Conservation (phyloP, 2,888 invertebrate species). For the Bedellia somnulentella region DNA sequence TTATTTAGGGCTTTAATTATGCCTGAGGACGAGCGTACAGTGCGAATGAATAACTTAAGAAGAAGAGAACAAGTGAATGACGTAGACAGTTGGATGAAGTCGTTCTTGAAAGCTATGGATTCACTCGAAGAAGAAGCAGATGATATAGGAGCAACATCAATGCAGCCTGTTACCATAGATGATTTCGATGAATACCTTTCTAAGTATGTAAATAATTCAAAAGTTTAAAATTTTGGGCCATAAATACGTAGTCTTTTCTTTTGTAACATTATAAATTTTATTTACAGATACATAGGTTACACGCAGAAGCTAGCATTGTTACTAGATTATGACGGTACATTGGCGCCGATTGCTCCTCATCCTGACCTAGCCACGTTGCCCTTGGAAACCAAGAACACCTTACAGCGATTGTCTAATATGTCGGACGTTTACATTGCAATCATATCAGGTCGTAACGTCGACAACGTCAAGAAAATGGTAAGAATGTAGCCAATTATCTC, state of each 20-base stretch:
- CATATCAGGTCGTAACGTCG: slow-evolving; percentile 83
- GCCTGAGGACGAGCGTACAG: slow-evolving; percentile 85
- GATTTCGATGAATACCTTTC: slow-evolving; percentile 88
- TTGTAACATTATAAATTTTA: background rate
- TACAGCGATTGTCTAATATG: slow-evolving; percentile 80
- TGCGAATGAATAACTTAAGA: slow-evolving; percentile 84
- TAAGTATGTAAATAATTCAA: slow-evolving; percentile 54
- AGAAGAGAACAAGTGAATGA: slow-evolving; percentile 80
- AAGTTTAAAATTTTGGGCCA: background rate
- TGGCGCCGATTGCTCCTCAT: slow-evolving; percentile 87
- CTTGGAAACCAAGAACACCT: slow-evolving; percentile 79
- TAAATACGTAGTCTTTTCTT: background rate
- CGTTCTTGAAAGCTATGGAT: slow-evolving; percentile 86
- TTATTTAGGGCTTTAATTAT: slow-evolving; percentile 79
- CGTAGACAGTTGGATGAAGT: slow-evolving; percentile 87
- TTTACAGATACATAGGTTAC: slow-evolving; percentile 76
- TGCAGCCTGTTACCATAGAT: slow-evolving; percentile 89
- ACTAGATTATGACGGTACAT: slow-evolving; percentile 85
- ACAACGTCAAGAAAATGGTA: slow-evolving; percentile 87
- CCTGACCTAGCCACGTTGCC: slow-evolving; percentile 87
- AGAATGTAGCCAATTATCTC: slow-evolving; percentile 15
- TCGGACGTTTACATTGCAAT: slow-evolving; percentile 86
- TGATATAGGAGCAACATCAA: slow-evolving; percentile 79
- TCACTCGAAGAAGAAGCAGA: slow-evolving; percentile 79
- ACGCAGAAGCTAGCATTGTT: slow-evolving; percentile 82